A percentile compares a stretch with the other conserved stretches of the same genome.
phyloP scores from a whole-genome alignment of 2,113 vertebrate species.

The Austrofundulus limnaeus region DNA sequence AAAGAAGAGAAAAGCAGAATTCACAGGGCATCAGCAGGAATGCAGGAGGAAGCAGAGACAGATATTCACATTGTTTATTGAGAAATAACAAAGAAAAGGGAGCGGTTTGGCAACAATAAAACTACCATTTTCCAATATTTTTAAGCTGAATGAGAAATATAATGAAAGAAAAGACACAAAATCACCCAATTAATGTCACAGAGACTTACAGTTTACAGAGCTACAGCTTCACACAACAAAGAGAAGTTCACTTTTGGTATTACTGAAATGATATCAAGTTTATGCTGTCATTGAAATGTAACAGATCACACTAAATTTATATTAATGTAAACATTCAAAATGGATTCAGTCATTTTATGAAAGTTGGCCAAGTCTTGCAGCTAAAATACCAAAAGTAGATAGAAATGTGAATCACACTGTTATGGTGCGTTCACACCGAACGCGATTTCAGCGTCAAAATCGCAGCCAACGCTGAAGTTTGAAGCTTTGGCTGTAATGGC shows the following conservation, averaged over 20 bases:
- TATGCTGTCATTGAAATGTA: background rate
- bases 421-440: too few relatives aligned
- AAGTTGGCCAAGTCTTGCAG: too few relatives aligned
- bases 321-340: too few relatives aligned
- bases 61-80: slow-evolving; percentile 26
- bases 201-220: background rate
- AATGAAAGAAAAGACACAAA: background rate
- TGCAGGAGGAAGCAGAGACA: slow-evolving; percentile 1
- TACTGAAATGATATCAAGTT: background rate
- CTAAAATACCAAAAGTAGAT: too few relatives aligned
- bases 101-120: slow-evolving; percentile 9
- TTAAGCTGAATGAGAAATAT: slow-evolving; percentile 5
- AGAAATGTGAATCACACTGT: too few relatives aligned
- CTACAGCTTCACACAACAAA: background rate
- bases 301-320: background rate
- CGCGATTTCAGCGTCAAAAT: too few relatives aligned
- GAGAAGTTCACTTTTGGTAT: background rate
- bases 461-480: too few relatives aligned
- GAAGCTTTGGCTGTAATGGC: too few relatives aligned
- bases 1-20: slow-evolving; percentile 1
- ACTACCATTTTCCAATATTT: background rate
- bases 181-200: background rate
- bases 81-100: slow-evolving; percentile 16
- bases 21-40: too few relatives aligned
- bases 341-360: too few relatives aligned